phyloP scores from a whole-genome alignment of 2,113 vertebrate species.

The Podarcis cretensis region DNA sequence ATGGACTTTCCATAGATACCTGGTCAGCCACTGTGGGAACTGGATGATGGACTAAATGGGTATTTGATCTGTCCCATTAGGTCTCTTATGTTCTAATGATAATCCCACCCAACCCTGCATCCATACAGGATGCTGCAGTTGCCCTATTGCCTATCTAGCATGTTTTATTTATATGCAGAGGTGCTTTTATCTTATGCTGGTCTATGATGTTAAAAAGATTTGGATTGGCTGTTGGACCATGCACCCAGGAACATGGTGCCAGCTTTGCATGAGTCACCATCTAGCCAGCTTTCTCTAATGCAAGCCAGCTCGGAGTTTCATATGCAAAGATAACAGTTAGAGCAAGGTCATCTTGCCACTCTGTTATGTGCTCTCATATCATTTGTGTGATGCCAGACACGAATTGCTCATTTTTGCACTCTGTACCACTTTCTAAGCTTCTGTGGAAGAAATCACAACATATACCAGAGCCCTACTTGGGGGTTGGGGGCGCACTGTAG shows the following conservation, averaged over 20 bases:
- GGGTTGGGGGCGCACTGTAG: not conserved
- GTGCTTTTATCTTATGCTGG: too few species aligned
- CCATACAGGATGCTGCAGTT: too few species aligned
- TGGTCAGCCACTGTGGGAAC: too few species aligned
- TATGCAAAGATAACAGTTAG: not conserved
- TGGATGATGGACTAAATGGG: too few species aligned
- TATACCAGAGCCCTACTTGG: not conserved
- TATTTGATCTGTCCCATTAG: too few species aligned
- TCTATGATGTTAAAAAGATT: too few species aligned
- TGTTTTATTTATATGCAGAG: too few species aligned
- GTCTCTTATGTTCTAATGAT: too few species aligned
- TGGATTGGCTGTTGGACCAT: not conserved
- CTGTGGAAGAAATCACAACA: not conserved
- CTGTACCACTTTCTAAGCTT: not conserved
- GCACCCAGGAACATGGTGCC: too few species aligned
- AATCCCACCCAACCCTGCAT: too few species aligned
- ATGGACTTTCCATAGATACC: too few species aligned
- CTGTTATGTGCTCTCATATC: not conserved
- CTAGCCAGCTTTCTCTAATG: not conserved
- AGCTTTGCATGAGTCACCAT: not conserved
- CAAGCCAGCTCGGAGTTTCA: not conserved
- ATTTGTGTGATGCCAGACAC: not conserved
- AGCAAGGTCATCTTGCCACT: not conserved
- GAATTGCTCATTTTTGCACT: not conserved
- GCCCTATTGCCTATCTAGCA: too few species aligned